phyloP scores from a whole-genome alignment of 2,888 invertebrate genomes.

The Eudasyphora cyanicolor region DNA sequence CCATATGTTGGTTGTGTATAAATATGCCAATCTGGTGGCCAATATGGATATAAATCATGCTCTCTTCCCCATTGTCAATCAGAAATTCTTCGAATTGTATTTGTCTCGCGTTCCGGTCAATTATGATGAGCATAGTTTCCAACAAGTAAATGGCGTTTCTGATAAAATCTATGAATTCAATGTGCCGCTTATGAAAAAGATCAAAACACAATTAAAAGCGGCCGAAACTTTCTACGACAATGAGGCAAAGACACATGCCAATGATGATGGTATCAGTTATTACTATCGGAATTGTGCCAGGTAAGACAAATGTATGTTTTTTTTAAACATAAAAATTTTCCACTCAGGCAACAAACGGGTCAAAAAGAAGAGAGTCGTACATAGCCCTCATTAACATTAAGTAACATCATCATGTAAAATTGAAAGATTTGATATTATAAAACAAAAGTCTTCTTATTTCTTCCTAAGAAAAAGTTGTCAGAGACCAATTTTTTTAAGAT shows the following conservation, averaged over 20 bases:
- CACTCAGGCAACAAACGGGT: no score
- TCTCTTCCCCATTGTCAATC: slow-evolving; percentile 86
- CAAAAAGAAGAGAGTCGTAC: no score
- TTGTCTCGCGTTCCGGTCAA: slow-evolving; percentile 83
- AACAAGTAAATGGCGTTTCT: slow-evolving; percentile 83
- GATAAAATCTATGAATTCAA: slow-evolving; percentile 88
- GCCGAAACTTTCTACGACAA: slow-evolving; percentile 82
- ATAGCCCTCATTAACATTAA: no score
- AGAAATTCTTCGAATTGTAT: slow-evolving; percentile 88
- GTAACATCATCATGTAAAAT: no score
- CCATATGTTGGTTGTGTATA: slow-evolving; percentile 84
- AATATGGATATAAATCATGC: slow-evolving; percentile 86
- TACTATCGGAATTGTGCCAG: slow-evolving; percentile 78
- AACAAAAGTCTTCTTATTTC: no score
- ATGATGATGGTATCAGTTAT: slow-evolving; percentile 74
- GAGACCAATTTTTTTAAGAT: no score
- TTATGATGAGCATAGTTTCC: slow-evolving; percentile 71
- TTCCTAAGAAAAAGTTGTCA: no score
- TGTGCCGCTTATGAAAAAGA: slow-evolving; percentile 85
- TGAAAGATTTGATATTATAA: no score
- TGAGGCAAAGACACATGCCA: slow-evolving; percentile 79
- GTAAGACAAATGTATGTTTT: slow-evolving; percentile 68
- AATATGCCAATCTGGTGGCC: slow-evolving; percentile 88
- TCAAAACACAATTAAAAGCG: slow-evolving; percentile 86
- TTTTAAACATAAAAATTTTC: not conserved